Conservation (phyloP, 2,797 vertebrate genomes). For the Xenopus petersii region DNA sequence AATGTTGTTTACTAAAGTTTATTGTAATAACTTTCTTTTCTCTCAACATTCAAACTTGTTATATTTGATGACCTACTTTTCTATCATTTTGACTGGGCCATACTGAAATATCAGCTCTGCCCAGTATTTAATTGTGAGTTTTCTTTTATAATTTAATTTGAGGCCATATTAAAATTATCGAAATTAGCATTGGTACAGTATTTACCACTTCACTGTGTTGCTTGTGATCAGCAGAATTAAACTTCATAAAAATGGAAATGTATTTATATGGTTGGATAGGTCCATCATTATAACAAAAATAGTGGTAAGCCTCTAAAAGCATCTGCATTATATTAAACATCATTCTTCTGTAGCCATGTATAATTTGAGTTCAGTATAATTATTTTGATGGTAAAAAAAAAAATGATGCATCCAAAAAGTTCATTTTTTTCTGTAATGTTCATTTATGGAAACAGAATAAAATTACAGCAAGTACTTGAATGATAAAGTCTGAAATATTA, state of each 20-base stretch:
- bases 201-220: slow-evolving; percentile 64
- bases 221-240: slow-evolving; percentile 62
- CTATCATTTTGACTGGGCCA: too few species aligned
- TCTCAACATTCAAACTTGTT: too few species aligned
- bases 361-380: slow-evolving; percentile 55
- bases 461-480: too few species aligned
- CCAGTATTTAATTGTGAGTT: slow-evolving; percentile 37
- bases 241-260: slow-evolving; percentile 60
- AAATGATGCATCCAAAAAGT: slow-evolving; percentile 39
- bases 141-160: slow-evolving; percentile 53
- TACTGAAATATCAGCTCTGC: too few species aligned
- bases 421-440: slow-evolving; percentile 35
- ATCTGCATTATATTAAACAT: slow-evolving; percentile 58
- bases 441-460: slow-evolving; percentile 42
- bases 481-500: too few species aligned
- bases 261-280: slow-evolving; percentile 64
- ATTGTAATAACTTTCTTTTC: too few species aligned
- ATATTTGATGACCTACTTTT: too few species aligned
- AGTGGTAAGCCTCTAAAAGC: slow-evolving; percentile 56
- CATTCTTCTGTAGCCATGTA: slow-evolving; percentile 54
- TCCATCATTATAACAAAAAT: slow-evolving; percentile 59
- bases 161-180: slow-evolving; percentile 52
- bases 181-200: slow-evolving; percentile 62
- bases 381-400: slow-evolving; percentile 55
- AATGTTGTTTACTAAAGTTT: too few species aligned